Percentiles rank a stretch among this genome's conserved stretches.
phyloP scores from a whole-genome alignment of 2,113 vertebrate genomes.

The Pimephales promelas region DNA sequence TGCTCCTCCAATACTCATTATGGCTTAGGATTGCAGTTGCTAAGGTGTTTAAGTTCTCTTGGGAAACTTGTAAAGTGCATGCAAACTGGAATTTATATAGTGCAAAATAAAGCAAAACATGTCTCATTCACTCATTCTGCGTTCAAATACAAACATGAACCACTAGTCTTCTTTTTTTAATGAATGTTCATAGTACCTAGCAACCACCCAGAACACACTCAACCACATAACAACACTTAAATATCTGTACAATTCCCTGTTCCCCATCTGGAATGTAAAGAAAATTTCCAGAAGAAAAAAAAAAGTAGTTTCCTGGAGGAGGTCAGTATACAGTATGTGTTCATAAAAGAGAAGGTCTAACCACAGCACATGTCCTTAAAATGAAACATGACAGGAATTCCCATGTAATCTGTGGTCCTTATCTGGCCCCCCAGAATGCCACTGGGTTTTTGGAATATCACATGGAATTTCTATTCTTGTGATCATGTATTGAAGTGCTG shows the following conservation, averaged over 20 bases:
- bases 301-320: not conserved
- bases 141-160: not conserved
- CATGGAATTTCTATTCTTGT: constrained; percentile 1
- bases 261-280: not conserved
- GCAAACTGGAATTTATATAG: not conserved
- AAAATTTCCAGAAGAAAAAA: not conserved
- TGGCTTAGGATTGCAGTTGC: too few species aligned
- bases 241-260: not conserved
- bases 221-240: not conserved
- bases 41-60: too few species aligned
- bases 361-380: not conserved
- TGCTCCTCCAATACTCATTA: too few species aligned
- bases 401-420: constrained; percentile 26
- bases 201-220: not conserved
- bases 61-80: not conserved
- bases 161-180: not conserved
- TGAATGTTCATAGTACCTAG: not conserved
- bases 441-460: not conserved
- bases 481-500: not conserved
- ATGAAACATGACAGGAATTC: constrained; percentile 19
- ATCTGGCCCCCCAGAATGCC: constrained; percentile 22
- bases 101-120: not conserved
- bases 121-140: not conserved
- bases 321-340: not conserved
- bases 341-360: not conserved